These are phyloP conservation scores for Crenuchus spilurus DNA, from an alignment of 2,797 vertebrate genomes.

Conservation along the genomic window DNA sequence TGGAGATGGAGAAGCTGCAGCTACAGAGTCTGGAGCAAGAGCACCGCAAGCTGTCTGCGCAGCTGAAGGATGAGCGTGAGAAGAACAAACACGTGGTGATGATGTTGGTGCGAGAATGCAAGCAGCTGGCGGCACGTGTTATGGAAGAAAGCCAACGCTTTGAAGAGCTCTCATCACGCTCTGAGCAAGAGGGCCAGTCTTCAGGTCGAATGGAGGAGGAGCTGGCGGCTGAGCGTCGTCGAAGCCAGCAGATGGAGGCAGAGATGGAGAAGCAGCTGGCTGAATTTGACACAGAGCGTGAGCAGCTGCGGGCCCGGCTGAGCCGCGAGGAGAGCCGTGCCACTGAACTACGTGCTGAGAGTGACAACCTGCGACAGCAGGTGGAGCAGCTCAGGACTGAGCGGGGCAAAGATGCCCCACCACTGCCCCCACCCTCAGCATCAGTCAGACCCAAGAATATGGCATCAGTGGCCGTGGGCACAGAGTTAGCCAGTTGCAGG, in stretches of 20 bases:
- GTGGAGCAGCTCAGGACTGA: slow-evolving; percentile 90
- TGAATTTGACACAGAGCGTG: slow-evolving; percentile 92
- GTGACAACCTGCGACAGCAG: slow-evolving; percentile 86
- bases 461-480: slow-evolving; percentile 84
- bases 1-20: slow-evolving; percentile 95
- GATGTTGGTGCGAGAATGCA: slow-evolving; percentile 96
- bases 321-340: slow-evolving; percentile 85
- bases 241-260: slow-evolving; percentile 91
- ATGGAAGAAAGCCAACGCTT: slow-evolving; percentile 92
- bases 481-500: slow-evolving; percentile 78
- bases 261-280: slow-evolving; percentile 97
- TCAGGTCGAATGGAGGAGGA: slow-evolving; percentile 83
- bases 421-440: slow-evolving; percentile 59
- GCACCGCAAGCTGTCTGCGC: slow-evolving; percentile 87
- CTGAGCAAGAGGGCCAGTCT: slow-evolving; percentile 87
- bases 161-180: slow-evolving; percentile 85
- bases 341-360: slow-evolving; percentile 83
- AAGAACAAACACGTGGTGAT: slow-evolving; percentile 97
- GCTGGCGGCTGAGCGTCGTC: slow-evolving; percentile 83
- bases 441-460: slow-evolving; percentile 76
- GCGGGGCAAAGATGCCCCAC: slow-evolving; percentile 63
- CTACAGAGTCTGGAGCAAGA: slow-evolving; percentile 92
- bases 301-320: slow-evolving; percentile 91
- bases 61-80: slow-evolving; percentile 92
- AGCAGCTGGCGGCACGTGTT: slow-evolving; percentile 90